These are phyloP conservation scores for Gorsachius goisagi DNA, from an alignment of 2,113 vertebrate genomes.

Conservation along the genomic window DNA sequence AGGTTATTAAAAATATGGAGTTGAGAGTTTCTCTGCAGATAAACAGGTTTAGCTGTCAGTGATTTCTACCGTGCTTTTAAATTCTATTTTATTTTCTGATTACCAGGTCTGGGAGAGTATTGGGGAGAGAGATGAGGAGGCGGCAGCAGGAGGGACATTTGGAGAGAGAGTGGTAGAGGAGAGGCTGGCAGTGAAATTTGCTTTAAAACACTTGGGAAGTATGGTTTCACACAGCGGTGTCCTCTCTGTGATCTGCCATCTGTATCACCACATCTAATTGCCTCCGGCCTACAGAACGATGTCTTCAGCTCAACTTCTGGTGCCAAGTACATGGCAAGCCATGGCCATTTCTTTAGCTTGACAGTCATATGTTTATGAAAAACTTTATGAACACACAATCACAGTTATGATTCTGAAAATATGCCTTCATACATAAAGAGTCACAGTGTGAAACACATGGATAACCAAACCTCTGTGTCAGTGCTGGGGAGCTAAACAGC, in stretches of 20 bases:
- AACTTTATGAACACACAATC: background rate
- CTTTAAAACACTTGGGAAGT: background rate
- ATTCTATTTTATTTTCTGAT: background rate
- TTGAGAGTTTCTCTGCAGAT: background rate
- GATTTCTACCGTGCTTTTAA: background rate
- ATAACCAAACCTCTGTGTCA: background rate
- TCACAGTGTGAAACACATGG: fast-evolving
- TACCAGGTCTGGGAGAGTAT: fast-evolving
- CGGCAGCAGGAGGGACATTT: background rate
- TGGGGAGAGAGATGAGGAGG: background rate
- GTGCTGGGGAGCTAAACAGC: background rate
- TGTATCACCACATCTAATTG: background rate
- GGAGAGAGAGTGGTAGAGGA: background rate
- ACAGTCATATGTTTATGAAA: background rate
- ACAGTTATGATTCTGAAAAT: background rate
- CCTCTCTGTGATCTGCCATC: background rate
- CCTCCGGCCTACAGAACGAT: background rate
- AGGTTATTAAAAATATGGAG: background rate
- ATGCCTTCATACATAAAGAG: background rate
- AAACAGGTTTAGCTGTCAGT: background rate
- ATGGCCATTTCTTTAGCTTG: background rate
- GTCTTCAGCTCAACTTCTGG: background rate
- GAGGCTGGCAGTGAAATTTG: background rate
- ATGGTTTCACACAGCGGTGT: background rate
- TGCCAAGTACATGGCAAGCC: background rate